Evolutionary conservation across 2,797 vertebrate genomes (phyloP), one percentile per base, ranked within the genome.

Genomic region (Moxostoma hubbsi): DNA sequence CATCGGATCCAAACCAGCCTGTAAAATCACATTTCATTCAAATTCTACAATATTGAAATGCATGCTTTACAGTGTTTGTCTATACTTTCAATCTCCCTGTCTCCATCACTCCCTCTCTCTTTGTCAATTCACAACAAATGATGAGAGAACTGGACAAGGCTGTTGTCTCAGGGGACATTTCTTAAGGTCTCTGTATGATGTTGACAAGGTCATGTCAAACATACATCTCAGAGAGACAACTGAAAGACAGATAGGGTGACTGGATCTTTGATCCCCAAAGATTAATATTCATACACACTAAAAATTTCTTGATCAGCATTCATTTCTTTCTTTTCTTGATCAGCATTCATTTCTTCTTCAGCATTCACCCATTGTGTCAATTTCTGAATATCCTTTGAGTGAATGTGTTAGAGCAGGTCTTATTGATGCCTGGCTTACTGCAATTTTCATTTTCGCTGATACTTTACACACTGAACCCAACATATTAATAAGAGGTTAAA

Each of bases 21-120:
- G 63, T 62, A 66, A 74, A 82, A 73, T 54, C 69, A 67, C 63
- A 55, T 67, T 62, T 77, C 49, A 77, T 62, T 73, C 16, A 72
- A 12, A 24, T 53, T 61, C 64, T 77, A 50, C n/a, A 24, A 47
- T 62, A 68, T 61, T 73, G 75, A 66, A 69, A 55, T 68, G 15
- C 71, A 8, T 82, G 24, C 61, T 9, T 55, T 55, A 77, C 18
- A 72, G 24, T 11, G 65, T 77, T 81, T 50, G 62, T 64, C 50
- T 13, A 58, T 57, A 45, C 66, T 45, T 47, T 65, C 66, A 49
- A 15, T n/a, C 18, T 45, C 36, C 24, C 24, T n/a, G 43, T n/a
- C 18, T 45, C 36, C 24, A 1, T n/a, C 63, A 58, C 74, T 24
- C 53, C 10, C 7, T 58, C 45, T 59, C n/a, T 24, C 59, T 72